Base-by-base conservation (phyloP, 1,140 invertebrate species). In the Drosophila paulistorum region DNA sequence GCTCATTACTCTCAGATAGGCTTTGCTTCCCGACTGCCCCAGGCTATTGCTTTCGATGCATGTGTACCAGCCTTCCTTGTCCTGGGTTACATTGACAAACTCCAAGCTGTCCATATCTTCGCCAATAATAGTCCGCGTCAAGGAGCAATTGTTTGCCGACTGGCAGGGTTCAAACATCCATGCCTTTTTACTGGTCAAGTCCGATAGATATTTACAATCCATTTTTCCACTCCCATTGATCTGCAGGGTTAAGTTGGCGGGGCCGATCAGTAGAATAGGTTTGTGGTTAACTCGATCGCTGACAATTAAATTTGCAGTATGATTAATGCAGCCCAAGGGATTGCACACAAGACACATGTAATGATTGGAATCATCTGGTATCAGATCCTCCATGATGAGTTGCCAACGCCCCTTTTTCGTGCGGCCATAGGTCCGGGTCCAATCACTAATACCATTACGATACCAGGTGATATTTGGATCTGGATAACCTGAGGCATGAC, bases 41-140 rank as follows among this genome's bases (percentile, higher is more conserved):
- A 98, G 93, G 51, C 94, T 94, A 90, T 99, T 99, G 20, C 95
- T 94, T 7, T 96, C 98, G 2, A 98, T 93, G 90, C 98, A 99
- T 0, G 96, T 96, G 90, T 99, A 99, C 96, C 96, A 98, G 3
- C 97, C 98, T 91, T 97, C 96, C 84, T 98, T 95, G 45, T 96
- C 95, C 70, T 95, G 93, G 0, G 97, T 98, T 0, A 98, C 96
- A 90, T 99, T 98, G 63, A 93, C 93, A 11, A 99, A 91, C 26
- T 95, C 94, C 20, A 98, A 92, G 5, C 95, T 92, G 91, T 98
- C 96, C 37, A 65, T 61, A 48, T 83, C 90, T 7, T 78, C 35
- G n/a, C 48, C 65, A 0, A 84, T 17, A 0, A 81, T 33, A 0
- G 66, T 73, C 11, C 77, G 80, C 7, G 75, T 81, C 6, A 20